Evolutionary conservation across 2,888 invertebrate genomes (phyloP), one percentile per base, ranked within the genome.

Genomic region (Lasioglossum calceatum): DNA sequence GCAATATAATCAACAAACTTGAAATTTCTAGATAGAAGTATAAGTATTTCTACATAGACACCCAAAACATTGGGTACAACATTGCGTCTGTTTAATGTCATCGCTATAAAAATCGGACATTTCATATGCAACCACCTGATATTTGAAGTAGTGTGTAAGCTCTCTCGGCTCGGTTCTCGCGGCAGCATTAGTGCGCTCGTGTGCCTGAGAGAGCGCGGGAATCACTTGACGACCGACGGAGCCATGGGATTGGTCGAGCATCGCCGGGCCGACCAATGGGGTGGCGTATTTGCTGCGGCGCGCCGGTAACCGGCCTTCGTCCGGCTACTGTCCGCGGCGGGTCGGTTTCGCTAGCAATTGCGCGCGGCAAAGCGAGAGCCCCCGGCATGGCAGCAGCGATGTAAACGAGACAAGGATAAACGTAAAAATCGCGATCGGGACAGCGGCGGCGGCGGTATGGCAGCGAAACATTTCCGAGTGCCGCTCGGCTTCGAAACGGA

Each of bases 271-370:
- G n/a, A 42, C 87, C 88, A 89, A 89, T 89, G 82, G 44, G 44
- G 44, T 27, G 78, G 5, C 27, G 1, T n/a, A 58, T 81, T 85
- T 78, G 54, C 47, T 44, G 36, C 74, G 79, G 82, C 86, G 83
- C 89, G 81, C 83, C 82, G 87, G 89, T 74, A 78, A 71, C 80
- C 87, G 87, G 72, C 58, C 85, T 84, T 85, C 79, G 87, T 44
- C 77, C 61, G 78, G 77, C 79, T 79, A 75, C 44, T 39, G 64
- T 23, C 81, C 77, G 82, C 71, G 85, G 77, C 79, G 80, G 79
- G 81, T 73, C 67, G 82, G 82, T 50, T 44, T 85, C 44, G 80
- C 85, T 50, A 64, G 86, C 75, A 81, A 81, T 85, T 78, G 74
- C 81, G 74, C 79, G 74, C 79, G 82, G 82, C 61, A 75, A 82